These are phyloP conservation scores for Gavialis gangeticus DNA, from an alignment of 2,113 vertebrate species.

Conservation along the genomic window DNA sequence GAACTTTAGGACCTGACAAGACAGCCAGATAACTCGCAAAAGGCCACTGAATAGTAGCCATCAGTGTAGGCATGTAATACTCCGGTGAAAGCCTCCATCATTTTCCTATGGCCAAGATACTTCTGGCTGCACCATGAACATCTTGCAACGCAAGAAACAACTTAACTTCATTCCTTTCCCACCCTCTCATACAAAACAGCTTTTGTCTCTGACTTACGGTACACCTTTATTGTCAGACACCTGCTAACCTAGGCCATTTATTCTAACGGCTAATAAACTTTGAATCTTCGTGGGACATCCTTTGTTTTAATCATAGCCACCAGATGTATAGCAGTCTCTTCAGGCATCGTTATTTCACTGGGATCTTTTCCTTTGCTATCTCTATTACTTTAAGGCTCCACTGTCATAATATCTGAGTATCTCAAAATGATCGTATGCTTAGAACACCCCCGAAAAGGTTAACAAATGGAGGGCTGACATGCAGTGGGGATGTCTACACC, in stretches of 20 bases:
- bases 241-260: not conserved
- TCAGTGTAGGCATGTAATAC: not conserved
- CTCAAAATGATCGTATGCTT: not conserved
- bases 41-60: not conserved
- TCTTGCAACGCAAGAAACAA: not conserved
- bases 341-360: not conserved
- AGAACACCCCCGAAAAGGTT: not conserved
- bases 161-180: not conserved
- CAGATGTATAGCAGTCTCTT: not conserved
- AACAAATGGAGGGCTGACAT: not conserved
- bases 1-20: not conserved
- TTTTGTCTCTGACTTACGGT: not conserved
- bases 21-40: accelerated
- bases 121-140: not conserved
- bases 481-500: too few species aligned
- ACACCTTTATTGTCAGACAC: not conserved
- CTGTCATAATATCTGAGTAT: not conserved
- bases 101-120: accelerated
- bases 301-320: not conserved
- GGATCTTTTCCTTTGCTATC: not conserved
- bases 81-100: too few species aligned
- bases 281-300: not conserved
- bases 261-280: not conserved
- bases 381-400: not conserved
- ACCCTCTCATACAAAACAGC: not conserved